Percentiles rank a stretch among this genome's conserved stretches.
Conservation (phyloP, 2,888 invertebrate species). For the Belgica antarctica region DNA sequence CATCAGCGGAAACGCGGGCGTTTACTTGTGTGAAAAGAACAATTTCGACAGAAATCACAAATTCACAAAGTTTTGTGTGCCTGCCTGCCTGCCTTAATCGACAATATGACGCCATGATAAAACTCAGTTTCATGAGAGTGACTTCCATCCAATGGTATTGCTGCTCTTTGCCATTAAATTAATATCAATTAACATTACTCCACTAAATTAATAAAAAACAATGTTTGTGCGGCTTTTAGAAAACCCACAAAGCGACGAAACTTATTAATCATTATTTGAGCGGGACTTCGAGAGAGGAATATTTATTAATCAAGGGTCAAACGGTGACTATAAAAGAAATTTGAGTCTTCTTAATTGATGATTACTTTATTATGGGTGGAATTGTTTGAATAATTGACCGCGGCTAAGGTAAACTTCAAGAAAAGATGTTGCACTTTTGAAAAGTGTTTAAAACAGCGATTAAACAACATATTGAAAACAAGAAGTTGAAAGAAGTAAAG, state of each 20-base stretch:
- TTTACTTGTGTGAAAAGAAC: conserved; percentile 17
- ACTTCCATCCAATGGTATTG: conserved; percentile 21
- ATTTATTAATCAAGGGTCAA: conserved; percentile 23
- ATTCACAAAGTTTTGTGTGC: conserved; percentile 15
- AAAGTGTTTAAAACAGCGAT: too few relatives aligned
- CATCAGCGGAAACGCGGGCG: conserved; percentile 43
- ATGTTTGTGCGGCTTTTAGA: conserved; percentile 28
- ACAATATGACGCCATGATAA: conserved; percentile 34
- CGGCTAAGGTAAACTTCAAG: not conserved
- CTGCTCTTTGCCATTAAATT: conserved; percentile 43
- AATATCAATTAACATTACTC: conserved; percentile 37
- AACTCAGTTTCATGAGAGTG: not conserved
- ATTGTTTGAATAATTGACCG: conserved; percentile 8
- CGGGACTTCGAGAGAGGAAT: not conserved
- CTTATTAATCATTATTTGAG: conserved; percentile 17
- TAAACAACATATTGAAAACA: too few relatives aligned
- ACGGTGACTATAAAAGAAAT: conserved; percentile 4
- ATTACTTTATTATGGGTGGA: conserved; percentile 1
- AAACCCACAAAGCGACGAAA: not conserved
- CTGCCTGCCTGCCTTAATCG: conserved; percentile 18
- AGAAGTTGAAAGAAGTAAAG: too few relatives aligned
- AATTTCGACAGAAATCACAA: conserved; percentile 14
- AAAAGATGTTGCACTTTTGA: too few relatives aligned
- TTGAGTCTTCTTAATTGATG: conserved; percentile 21
- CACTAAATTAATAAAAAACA: conserved; percentile 36